A percentile compares a stretch with the other conserved stretches of the same genome.
Conservation (phyloP, 2,113 vertebrate genomes). For the Vimba vimba region DNA sequence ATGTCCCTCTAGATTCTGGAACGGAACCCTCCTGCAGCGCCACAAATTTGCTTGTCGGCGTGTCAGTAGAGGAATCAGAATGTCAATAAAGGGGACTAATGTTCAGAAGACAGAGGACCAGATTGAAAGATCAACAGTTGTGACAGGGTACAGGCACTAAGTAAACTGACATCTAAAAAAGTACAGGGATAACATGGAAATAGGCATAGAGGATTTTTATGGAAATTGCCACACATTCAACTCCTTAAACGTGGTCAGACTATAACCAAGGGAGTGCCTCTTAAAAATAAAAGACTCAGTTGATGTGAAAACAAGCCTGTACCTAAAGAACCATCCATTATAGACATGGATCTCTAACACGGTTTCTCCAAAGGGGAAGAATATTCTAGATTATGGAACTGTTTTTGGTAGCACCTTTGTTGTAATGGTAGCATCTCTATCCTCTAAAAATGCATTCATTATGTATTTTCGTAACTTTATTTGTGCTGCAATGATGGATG, state of each 20-base stretch:
- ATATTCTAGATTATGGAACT: slow-evolving; percentile 62
- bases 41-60: slow-evolving; percentile 74
- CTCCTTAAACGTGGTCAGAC: slow-evolving; percentile 44
- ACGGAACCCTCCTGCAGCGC: slow-evolving; percentile 67
- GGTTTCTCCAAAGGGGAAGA: slow-evolving; percentile 65
- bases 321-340: slow-evolving; percentile 54
- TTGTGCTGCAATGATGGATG: slow-evolving; percentile 64
- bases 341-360: slow-evolving; percentile 56
- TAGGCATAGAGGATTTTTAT: slow-evolving; percentile 49
- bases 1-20: slow-evolving; percentile 78
- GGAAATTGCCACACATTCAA: slow-evolving; percentile 41
- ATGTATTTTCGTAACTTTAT: slow-evolving; percentile 63
- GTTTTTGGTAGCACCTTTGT: slow-evolving; percentile 68
- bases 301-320: slow-evolving; percentile 52
- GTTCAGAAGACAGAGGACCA: slow-evolving; percentile 51
- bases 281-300: slow-evolving; percentile 39
- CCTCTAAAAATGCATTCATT: slow-evolving; percentile 61
- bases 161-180: slow-evolving; percentile 56
- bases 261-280: slow-evolving; percentile 54
- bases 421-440: slow-evolving; percentile 69
- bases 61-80: slow-evolving; percentile 39
- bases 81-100: slow-evolving; percentile 52
- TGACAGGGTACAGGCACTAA: slow-evolving; percentile 74
- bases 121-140: slow-evolving; percentile 72
- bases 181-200: slow-evolving; percentile 38